phyloP scores from a whole-genome alignment of 2,113 vertebrate species.

The Rissa tridactyla region DNA sequence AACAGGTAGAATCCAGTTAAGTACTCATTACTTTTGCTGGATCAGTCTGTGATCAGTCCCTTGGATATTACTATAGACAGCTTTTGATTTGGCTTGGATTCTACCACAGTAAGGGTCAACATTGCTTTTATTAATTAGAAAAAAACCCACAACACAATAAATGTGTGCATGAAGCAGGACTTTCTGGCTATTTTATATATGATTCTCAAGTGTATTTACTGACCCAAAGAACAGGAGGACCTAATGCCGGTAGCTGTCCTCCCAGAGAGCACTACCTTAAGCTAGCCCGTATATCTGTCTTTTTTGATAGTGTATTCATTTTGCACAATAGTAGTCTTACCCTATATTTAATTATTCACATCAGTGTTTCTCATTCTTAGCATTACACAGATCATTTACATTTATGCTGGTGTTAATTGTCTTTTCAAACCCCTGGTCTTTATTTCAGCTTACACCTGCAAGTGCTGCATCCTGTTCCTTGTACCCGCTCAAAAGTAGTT shows the following conservation, averaged over 20 bases:
- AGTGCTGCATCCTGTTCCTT: neutral
- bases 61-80: neutral
- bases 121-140: neutral
- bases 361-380: neutral
- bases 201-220: neutral
- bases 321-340: neutral
- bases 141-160: neutral
- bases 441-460: neutral
- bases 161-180: neutral
- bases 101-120: neutral
- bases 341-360: neutral
- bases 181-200: neutral
- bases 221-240: neutral
- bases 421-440: neutral
- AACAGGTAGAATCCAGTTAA: neutral
- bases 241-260: neutral
- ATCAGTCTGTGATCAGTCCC: neutral
- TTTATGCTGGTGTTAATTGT: neutral
- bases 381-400: neutral
- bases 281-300: neutral
- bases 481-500: neutral
- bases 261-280: neutral
- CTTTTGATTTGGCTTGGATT: neutral
- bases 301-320: neutral
- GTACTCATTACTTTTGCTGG: neutral